Base-by-base conservation (phyloP, 2,888 invertebrate genomes). In the Yponomeuta plumbellus region DNA sequence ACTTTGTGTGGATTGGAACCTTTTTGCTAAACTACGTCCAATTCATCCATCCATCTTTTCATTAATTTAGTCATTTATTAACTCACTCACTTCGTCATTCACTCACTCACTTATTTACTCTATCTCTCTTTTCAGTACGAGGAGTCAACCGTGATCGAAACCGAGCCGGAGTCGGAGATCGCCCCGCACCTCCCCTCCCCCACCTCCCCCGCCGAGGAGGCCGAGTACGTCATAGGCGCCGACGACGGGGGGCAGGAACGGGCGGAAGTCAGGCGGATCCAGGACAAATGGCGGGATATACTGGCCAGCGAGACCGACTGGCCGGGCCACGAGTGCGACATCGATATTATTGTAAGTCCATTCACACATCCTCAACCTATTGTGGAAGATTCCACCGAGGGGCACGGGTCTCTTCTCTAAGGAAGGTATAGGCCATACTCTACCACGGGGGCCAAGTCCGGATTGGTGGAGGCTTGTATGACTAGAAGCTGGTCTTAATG, bases 251-350 rank as follows among this genome's bases (percentile, higher is more conserved):
- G 77, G 39, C 77, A 79, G 0, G 84, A 84, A 69, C 69, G 80
- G 11, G 71, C 92, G n/a, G 94, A 94, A 68, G 93, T 94, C 68
- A 89, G 93, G 59, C 92, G 95, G n/a, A 94, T 96, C 66, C 94
- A 94, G 83, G 94, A 95, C 67, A 95, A 95, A 80, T 95, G 95
- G 94, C 94, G 94, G 80, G 94, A 94, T 78, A 93, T 94, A 67
- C 90, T 97, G 74, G 93, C 93, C 4, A 90, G 92, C 0, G 91
- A 91, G 67, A 77, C 79, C 0, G 91, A 91, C 70, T 90, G 91
- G 89, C 90, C 91, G 0, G 90, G 88, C 1, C 85, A 89, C 68
- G 81, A 83, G 70, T 77, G 84, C 23, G 94, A 95, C 67, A 94
- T 94, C 69, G 95, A 96, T 79, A 95, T 97, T 80, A 94, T 97